Evolutionary conservation across 1,140 invertebrate genomes (phyloP).

Genomic region (Scaptomyza pallida): DNA sequence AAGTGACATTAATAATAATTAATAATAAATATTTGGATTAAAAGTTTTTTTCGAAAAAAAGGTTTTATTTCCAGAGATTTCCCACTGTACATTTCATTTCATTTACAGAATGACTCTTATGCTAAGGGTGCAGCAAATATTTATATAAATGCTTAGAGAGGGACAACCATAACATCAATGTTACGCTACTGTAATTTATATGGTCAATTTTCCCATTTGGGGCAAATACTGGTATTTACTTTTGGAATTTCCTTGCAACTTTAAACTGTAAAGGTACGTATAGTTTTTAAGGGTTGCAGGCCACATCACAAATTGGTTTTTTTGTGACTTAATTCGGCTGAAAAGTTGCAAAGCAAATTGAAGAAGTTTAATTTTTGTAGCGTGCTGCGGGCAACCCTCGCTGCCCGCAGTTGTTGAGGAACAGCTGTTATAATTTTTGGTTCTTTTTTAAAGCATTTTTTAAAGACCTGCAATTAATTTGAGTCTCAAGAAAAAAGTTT

Average conservation of each 20-base stretch:
- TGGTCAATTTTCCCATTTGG: slow-evolving; percentile 64
- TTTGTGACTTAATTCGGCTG: slow-evolving; percentile 75
- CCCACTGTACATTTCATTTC: slow-evolving; percentile 10
- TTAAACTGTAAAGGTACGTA: slow-evolving; percentile 38
- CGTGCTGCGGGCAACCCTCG: slow-evolving; percentile 51
- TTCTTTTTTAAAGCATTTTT: no score
- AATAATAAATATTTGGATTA: no score
- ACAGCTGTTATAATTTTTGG: slow-evolving; percentile 75
- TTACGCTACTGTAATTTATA: slow-evolving; percentile 46
- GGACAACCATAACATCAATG: slow-evolving; percentile 51
- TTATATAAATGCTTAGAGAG: slow-evolving; percentile 65
- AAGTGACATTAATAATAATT: no score
- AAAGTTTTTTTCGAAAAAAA: no score
- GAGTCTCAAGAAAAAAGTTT: no score
- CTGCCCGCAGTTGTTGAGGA: slow-evolving; percentile 67
- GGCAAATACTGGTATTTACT: slow-evolving; percentile 35
- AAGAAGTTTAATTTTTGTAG: slow-evolving; percentile 64
- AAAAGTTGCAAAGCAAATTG: slow-evolving; percentile 65
- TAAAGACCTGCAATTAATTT: no score
- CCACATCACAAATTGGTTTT: slow-evolving; percentile 42
- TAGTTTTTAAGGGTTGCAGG: slow-evolving; percentile 50
- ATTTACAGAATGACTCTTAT: slow-evolving; percentile 25
- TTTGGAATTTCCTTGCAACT: slow-evolving; percentile 61
- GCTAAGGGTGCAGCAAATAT: slow-evolving; percentile 61
- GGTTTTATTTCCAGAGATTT: slow-evolving; percentile 1